Conservation (phyloP, 2,113 vertebrate genomes). For the Poeciliopsis prolifica region DNA sequence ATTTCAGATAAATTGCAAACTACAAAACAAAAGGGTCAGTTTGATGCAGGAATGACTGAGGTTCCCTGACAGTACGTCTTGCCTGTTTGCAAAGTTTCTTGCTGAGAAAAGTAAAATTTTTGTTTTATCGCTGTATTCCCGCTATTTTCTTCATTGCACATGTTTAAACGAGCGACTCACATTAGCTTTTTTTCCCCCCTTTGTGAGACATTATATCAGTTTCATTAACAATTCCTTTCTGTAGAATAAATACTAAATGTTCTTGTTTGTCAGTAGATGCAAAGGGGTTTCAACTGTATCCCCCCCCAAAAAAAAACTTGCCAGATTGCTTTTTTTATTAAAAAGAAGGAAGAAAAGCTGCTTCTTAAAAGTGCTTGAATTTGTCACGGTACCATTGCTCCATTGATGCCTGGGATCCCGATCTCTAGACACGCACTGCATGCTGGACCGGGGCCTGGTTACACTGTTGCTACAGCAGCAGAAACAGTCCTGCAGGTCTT, state of each 20-base stretch:
- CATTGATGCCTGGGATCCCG: conserved; percentile 28
- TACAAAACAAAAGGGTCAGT: conserved; percentile 19
- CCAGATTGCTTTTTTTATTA: neutral
- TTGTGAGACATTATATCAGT: neutral
- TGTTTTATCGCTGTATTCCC: neutral
- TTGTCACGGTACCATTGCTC: conserved; percentile 13
- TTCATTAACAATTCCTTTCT: too few species aligned
- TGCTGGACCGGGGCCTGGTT: conserved; percentile 18
- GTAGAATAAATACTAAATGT: neutral
- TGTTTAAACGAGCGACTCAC: neutral
- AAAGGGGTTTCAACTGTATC: neutral
- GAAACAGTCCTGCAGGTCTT: conserved; percentile 36
- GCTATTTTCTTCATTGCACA: neutral
- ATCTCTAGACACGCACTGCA: conserved; percentile 22
- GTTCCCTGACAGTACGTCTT: conserved; percentile 16
- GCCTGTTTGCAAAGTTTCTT: conserved; percentile 4
- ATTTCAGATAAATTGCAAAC: conserved; percentile 23
- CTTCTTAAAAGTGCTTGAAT: neutral
- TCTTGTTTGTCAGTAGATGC: neutral
- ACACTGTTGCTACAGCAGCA: conserved; percentile 19
- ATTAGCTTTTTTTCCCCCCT: neutral
- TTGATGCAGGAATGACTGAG: conserved; percentile 11
- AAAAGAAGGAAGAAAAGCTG: neutral
- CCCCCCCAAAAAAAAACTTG: too few species aligned
- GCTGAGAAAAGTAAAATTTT: neutral